Evolutionary conservation across 92 coral and sea anemone species (phyloP), one percentile per base, ranked within the genome.

Genomic region (Porites cylindrica): DNA sequence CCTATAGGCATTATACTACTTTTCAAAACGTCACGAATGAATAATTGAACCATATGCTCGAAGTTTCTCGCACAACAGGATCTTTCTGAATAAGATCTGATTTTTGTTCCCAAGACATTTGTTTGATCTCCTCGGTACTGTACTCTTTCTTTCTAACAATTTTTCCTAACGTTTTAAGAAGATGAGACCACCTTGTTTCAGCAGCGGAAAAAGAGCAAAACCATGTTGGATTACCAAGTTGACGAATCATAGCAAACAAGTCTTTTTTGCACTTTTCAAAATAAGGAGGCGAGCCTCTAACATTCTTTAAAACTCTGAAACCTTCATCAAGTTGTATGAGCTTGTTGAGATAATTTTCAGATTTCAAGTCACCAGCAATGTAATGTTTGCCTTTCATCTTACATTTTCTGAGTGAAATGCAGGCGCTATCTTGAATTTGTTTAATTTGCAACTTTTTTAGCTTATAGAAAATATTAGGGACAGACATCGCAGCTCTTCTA

Each of bases 401-500:
- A 66, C 96, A 93, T 77, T 93, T 93, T 75, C 92, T 79, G 24
- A 91, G 79, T 75, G 94, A 83, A 64, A 91, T 60, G 50, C 85
- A 62, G 17, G 92, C 92, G 84, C 92, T 91, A 53, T 75, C 47
- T 60, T 92, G 93, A 80, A 92, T 89, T 89, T 92, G 93, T 65
- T 92, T 92, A n/a, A 92, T 92, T 80, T 92, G 93, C 67, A 92
- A 83, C 51, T 92, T 92, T 66, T 92, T 92, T 62, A 92, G 62
- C 70, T 92, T 92, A 32, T 89, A 92, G 81, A 92, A 93, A 9
- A 93, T 93, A 50, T 88, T 93, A 66, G 96, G 96, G 13, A 93
- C 94, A n/a, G 94, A 91, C 67, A 88, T 86, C 38, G 96, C 94
- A 72, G 82, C 96, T 67, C 96, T 90, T 85, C 96, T 93, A 80